phyloP scores from a whole-genome alignment of 2,797 vertebrate species.

The Anas bernieri region DNA sequence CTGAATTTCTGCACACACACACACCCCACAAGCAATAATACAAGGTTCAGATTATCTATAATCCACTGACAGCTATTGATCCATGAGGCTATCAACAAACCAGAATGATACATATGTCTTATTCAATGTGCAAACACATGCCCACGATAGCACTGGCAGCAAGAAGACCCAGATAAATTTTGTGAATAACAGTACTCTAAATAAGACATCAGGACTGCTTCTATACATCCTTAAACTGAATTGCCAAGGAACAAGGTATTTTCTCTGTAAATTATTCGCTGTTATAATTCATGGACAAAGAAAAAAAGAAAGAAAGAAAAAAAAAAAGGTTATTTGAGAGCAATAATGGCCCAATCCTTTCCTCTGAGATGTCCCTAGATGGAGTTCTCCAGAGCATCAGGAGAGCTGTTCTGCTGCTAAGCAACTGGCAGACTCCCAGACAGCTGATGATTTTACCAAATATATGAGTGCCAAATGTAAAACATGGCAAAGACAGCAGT shows the following conservation, averaged over 20 bases:
- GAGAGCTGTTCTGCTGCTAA: constrained; percentile 44
- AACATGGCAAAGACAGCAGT: background rate
- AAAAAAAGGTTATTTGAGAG: background rate
- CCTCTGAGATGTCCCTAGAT: background rate
- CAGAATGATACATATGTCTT: background rate
- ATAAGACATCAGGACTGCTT: background rate
- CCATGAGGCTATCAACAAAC: constrained; percentile 27
- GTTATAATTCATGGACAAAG: constrained; percentile 1
- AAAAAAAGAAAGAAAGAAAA: background rate
- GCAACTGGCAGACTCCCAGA: constrained; percentile 24
- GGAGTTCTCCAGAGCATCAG: background rate
- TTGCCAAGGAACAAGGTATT: constrained; percentile 18
- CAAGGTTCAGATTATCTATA: constrained; percentile 8
- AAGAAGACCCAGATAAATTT: constrained; percentile 28
- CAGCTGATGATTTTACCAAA: constrained; percentile 21
- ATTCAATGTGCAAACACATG: background rate
- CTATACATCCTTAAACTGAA: background rate
- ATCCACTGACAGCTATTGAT: constrained; percentile 45
- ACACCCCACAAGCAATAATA: background rate
- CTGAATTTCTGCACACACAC: background rate
- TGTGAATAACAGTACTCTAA: background rate
- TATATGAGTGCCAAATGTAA: constrained; percentile 2
- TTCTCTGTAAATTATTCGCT: constrained; percentile 14
- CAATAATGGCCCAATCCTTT: background rate
- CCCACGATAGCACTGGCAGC: background rate